Evolutionary conservation across 1,140 invertebrate genomes (phyloP), one percentile per base, ranked within the genome.

Genomic region (Colletes latitarsis): DNA sequence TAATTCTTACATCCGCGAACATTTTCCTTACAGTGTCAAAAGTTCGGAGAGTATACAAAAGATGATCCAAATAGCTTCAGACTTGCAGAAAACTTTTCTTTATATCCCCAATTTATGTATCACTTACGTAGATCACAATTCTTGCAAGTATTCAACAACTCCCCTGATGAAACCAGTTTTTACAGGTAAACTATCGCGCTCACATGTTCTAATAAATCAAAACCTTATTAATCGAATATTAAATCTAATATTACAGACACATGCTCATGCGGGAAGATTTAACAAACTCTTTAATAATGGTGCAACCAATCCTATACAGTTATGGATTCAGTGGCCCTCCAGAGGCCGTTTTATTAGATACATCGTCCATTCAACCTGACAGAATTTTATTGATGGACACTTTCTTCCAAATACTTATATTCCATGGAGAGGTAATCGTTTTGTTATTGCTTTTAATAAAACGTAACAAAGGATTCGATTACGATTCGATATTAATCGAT

Each of bases 81-180:
- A 82, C 95, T 99, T 53, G 96, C 97, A 21, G 98, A 99, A 91
- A 99, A 99, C 92, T 99, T 99, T 92, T 98, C 97, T 66, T 94
- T 99, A 17, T 99, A 99, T 94, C 99, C 99, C 46, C 99, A 99
- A 92, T 99, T 99, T 92, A 99, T 99, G 98, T 99, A 99, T 93
- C 99, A 99, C 93, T 94, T 99, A 84, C 94, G 99, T 80, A 95
- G 99, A 82, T 99, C 99, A 60, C 99, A 99, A 93, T 99, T 99
- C 94, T 95, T 99, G 82, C 99, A 99, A 95, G 99, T 99, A n/a
- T 99, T 99, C 93, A 99, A 99, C 93, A 99, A 99, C 94, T 99
- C 98, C 69, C 99, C 99, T 1, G 99, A 99, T 94, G 99, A 99
- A 95, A 99, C 99, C 43, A 98, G 98, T 75, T 99, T 99, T 94